Conservation (phyloP, 2,797 vertebrate genomes). For the Harpagifer antarcticus region DNA sequence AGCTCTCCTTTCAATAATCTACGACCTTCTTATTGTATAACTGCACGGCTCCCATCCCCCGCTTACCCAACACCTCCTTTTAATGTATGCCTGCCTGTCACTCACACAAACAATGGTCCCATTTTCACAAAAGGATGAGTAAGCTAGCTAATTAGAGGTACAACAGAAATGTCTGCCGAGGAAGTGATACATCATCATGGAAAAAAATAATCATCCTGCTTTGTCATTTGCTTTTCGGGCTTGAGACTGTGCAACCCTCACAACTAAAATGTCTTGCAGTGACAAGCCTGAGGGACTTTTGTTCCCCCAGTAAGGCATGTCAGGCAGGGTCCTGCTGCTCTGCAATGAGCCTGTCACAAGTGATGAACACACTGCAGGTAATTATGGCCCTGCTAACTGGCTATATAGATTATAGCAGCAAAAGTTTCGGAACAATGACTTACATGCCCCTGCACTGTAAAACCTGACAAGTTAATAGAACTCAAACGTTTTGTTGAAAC, state of each 20-base stretch:
- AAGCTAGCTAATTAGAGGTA: constrained; percentile 60
- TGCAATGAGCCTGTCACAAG: constrained; percentile 66
- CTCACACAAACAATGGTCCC: constrained; percentile 53
- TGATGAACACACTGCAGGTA: constrained; percentile 68
- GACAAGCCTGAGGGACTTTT: constrained; percentile 61
- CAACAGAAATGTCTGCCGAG: constrained; percentile 51
- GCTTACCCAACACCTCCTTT: constrained; percentile 4
- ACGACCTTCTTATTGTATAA: background rate
- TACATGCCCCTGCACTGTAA: constrained; percentile 7
- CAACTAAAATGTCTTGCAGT: constrained; percentile 56
- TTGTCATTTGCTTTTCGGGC: constrained; percentile 57
- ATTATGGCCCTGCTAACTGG: constrained; percentile 57
- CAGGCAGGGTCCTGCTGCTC: constrained; percentile 63
- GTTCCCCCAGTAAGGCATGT: constrained; percentile 65
- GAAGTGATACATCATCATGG: constrained; percentile 43
- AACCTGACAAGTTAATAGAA: too few species aligned
- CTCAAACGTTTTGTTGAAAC: too few species aligned
- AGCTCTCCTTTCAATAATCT: background rate
- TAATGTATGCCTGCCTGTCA: constrained; percentile 44
- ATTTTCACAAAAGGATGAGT: constrained; percentile 49
- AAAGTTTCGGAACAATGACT: constrained; percentile 42
- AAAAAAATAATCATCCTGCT: constrained; percentile 57
- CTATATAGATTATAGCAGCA: constrained; percentile 50
- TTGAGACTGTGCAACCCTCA: constrained; percentile 44
- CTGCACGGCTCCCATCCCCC: constrained; percentile 11